Evolutionary conservation across 2,888 invertebrate species (phyloP), one percentile per base, ranked within the genome.

Genomic region (Torymus tubicola): DNA sequence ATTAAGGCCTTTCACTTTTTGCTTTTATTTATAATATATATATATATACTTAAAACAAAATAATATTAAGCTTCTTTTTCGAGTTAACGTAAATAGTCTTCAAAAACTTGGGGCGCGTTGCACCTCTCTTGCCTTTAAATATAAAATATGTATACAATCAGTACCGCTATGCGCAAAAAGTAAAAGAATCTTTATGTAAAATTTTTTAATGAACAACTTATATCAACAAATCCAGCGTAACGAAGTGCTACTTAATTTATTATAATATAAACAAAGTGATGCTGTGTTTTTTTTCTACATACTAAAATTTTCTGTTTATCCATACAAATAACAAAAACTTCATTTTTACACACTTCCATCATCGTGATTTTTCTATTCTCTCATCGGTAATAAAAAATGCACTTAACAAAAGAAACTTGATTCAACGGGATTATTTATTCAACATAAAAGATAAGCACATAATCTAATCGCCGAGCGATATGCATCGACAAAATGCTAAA

Each of bases 1-100:
- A 85, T 85, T 65, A 86, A 86, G 86, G 83, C 85, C 84, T 83
- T 82, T 83, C 16, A 76, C 67, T 82, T 83, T 42, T 82, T 68
- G 79, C 81, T 83, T 75, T 82, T 83, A 18, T 64, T 55, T 55
- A 42, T 42, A 42, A 42, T 42, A 42, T 42, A 42, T 31, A 14
- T 64, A 80, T 82, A 82, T 69, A 81, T 24, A 21, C 42, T 65
- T 52, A 68, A 63, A 81, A 67, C 42, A 73, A 73, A 64, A 71
- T 61, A 68, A 81, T 76, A 14, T 67, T 58, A 74, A 67, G 31
- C 61, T 57, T 63, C 52, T 18, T 65, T 67, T 73, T 52, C n/a
- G 60, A 58, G 4, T 58, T 31, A 73, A 73, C 69, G 52, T 69
- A 76, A 68, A 71, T 69, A 74, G 53, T 82, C 68, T 77, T 77